A percentile compares a stretch with the other conserved stretches of the same genome.
Evolutionary conservation across 2,888 invertebrate genomes (phyloP).

Genomic region (Tenthredo notha): DNA sequence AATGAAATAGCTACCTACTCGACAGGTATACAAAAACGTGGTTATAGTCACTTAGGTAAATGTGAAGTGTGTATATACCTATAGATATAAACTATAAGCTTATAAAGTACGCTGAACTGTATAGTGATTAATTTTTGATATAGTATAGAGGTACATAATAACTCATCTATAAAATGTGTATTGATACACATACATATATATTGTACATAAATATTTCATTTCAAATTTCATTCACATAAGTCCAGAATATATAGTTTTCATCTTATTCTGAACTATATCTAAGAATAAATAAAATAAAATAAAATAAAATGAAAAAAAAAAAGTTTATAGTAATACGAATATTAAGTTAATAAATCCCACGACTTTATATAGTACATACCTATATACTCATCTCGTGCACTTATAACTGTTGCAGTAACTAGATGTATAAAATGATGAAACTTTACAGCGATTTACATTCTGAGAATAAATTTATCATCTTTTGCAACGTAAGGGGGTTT

Average conservation of each 20-base stretch:
- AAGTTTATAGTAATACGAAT: too few species aligned
- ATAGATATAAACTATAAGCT: background rate
- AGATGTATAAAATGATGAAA: background rate
- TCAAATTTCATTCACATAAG: background rate
- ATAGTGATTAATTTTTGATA: background rate
- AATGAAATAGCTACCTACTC: background rate
- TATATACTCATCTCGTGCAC: too few species aligned
- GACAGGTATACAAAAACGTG: background rate
- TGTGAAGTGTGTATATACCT: background rate
- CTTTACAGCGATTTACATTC: background rate
- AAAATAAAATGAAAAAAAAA: background rate
- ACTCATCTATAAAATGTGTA: background rate
- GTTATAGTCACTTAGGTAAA: conserved; percentile 9
- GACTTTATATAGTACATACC: too few species aligned
- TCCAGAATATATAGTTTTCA: background rate
- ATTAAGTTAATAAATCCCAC: too few species aligned
- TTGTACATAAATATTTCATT: background rate
- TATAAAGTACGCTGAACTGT: background rate
- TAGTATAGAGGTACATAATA: background rate
- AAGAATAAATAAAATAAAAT: too few species aligned
- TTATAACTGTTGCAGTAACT: too few species aligned
- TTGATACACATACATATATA: too few species aligned
- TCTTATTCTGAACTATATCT: background rate
- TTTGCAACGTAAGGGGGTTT: conserved; percentile 3
- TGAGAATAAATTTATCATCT: background rate